Percentiles rank a stretch among this genome's conserved stretches.
phyloP scores from a whole-genome alignment of 2,888 invertebrate genomes.

The Leptodirus hochenwartii region DNA sequence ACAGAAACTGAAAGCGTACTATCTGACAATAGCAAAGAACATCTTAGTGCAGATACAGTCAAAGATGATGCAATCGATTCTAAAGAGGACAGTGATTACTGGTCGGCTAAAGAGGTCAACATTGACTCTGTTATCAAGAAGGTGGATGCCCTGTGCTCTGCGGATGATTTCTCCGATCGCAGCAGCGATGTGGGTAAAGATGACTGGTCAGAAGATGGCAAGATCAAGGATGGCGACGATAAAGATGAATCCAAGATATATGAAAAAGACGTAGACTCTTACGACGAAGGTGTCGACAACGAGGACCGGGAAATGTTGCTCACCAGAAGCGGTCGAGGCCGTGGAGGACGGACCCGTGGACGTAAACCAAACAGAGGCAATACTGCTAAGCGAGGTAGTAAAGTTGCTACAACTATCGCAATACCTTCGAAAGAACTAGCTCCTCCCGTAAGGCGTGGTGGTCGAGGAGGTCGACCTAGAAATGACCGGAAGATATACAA shows the following conservation, averaged over 20 bases:
- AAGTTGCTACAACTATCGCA: conserved; percentile 19
- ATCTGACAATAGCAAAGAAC: conserved; percentile 23
- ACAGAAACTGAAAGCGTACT: conserved; percentile 21
- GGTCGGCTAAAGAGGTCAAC: conserved; percentile 63
- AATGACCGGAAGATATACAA: conserved; percentile 35
- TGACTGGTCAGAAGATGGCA: conserved; percentile 9
- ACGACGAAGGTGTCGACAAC: conserved; percentile 11
- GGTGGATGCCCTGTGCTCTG: conserved; percentile 46
- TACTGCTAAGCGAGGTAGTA: conserved; percentile 37
- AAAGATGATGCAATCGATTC: conserved; percentile 4
- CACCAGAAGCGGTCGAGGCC: conserved; percentile 22
- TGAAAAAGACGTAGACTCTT: conserved; percentile 9
- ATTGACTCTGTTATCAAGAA: conserved; percentile 70
- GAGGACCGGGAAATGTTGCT: conserved; percentile 13
- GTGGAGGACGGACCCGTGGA: conserved; percentile 21
- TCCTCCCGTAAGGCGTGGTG: conserved; percentile 18
- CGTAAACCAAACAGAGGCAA: conserved; percentile 23
- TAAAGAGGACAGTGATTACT: conserved; percentile 52
- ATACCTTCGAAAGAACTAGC: conserved; percentile 12
- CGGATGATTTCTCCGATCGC: conserved; percentile 27
- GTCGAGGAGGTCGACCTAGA: conserved; percentile 31
- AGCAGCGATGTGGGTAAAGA: conserved; percentile 22
- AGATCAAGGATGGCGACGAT: conserved; percentile 12
- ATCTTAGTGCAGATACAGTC: conserved; percentile 20
- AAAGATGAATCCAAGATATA: conserved; percentile 11